Base-by-base conservation (phyloP, 1,140 invertebrate genomes). In the Nymphalis io region DNA sequence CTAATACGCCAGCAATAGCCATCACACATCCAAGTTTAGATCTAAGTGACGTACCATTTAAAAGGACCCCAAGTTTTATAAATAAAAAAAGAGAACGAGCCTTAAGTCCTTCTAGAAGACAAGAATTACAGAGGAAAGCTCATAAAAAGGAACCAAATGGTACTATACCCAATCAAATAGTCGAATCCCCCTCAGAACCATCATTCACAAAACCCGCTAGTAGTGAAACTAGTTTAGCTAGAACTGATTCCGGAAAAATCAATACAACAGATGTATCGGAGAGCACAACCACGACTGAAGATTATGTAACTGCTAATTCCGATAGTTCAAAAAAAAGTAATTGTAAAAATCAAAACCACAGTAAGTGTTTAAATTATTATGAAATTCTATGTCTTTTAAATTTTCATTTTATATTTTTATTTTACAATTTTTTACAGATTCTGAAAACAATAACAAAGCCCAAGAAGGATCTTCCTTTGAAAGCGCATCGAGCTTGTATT, bases 221-320 rank as follows among this genome's bases (percentile, higher is more conserved):
- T 72, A 90, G 87, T 84, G 87, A 90, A 80, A 89, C 87, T 40
- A 90, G 86, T 76, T 84, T 92, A 75, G 89, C 89, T 63, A 88
- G 95, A 72, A 95, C 95, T 3, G 95, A 96, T 90, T 96, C 95
- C 15, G 95, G 95, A 58, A 94, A 93, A 84, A 94, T 94, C 1
- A 96, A 95, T 82, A 96, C 94, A 5, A 92, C 93, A 2, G 96
- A 97, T 85, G 93, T 96, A 20, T 97, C 96, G 10, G 96, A 97
- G 90, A 95, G 95, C 71, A 97, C 96, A 64, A 96, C 96, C 18
- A 96, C 95, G 23, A 97, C 96, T 23, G 96, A 97, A 82, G 96
- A 97, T 83, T 98, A 97, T 87, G 95, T 96, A 70, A 97, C 97
- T 80, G 96, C 96, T 83, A 96, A 95, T 87, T 96, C 96, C 38